Conservation (phyloP, 1,140 invertebrate species). For the Caenorhabditis briggsae region DNA sequence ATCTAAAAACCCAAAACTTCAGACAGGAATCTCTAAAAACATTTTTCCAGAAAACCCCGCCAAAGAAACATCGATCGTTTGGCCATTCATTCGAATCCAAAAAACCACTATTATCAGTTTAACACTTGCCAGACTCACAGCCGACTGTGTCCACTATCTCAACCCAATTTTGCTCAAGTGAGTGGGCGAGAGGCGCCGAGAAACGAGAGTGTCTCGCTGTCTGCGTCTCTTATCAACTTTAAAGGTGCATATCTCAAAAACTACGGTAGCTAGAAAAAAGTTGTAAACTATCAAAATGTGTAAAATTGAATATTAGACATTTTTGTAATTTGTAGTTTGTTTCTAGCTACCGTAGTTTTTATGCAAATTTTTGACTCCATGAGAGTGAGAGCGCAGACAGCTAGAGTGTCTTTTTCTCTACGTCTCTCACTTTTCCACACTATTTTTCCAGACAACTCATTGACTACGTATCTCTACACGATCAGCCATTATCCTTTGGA, state of each 20-base stretch:
- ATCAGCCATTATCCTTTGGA: slow-evolving; percentile 39
- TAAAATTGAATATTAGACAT: no score
- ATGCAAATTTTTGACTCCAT: no score
- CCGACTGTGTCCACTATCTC: slow-evolving; percentile 45
- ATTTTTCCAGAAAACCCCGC: not conserved
- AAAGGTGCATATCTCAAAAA: no score
- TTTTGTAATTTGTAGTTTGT: no score
- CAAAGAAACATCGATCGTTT: slow-evolving; percentile 33
- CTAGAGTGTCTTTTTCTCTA: no score
- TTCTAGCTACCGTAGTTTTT: no score
- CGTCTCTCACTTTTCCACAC: no score
- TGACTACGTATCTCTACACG: slow-evolving; percentile 40
- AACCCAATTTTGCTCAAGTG: slow-evolving; percentile 51
- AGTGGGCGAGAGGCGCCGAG: not conserved
- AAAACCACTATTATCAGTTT: not conserved
- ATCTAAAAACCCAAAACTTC: not conserved
- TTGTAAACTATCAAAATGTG: no score
- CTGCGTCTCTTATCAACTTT: no score
- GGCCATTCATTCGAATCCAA: slow-evolving; percentile 52
- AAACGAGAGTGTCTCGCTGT: no score
- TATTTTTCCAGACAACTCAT: slow-evolving; percentile 27
- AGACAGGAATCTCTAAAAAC: not conserved
- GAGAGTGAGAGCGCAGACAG: no score
- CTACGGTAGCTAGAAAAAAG: no score
- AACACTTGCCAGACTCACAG: slow-evolving; percentile 24